Base-by-base conservation (phyloP, 2,797 vertebrate genomes). In the Pseudocheirus occidentalis region DNA sequence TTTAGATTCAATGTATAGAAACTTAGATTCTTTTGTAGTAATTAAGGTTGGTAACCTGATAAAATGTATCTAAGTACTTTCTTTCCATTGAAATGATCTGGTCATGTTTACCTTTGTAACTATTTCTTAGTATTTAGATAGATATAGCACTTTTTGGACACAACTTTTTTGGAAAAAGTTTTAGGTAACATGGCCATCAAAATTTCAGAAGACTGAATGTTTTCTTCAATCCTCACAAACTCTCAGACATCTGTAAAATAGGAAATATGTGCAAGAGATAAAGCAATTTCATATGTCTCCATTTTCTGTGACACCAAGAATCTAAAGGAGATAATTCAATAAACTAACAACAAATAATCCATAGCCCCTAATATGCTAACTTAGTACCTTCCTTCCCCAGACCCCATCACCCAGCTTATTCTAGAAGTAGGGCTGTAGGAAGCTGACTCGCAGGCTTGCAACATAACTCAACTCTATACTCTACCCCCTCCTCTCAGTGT, bases 1-100 rank as follows among this genome's bases (percentile, higher is more conserved):
- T 40, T 92, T 0, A 0, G 95, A 4, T 0, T 18, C 12, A 7
- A 4, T 0, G 0, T 52, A 5, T 28, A 10, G 16, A 81, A 81
- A 58, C 53, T 55, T 12, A 5, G 0, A 9, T 5, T 46, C 18
- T 53, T 55, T 73, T 40, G 31, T 46, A 50, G 53, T 93, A 24
- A 46, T 57, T 28, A 53, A 93, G 52, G 34, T 5, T n/a, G 0
- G 55, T 58, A 4, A 9, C 52, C 3, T 92, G 18, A 5, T 14
- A 58, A 24, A 93, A 92, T 73, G 24, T 24, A 28, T 46, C 54
- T 31, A 5, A 3, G 0, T 16, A 34, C 18, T 28, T 56, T 87
- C 40, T 94, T 24, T 55, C 34, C 50, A 3, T 46, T 14, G 91
- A 93, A 40, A 40, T 73, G 29, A 46, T 53, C 24, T 1, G 0